Base-by-base conservation (phyloP, 2,797 vertebrate genomes). In the Todus mexicanus region DNA sequence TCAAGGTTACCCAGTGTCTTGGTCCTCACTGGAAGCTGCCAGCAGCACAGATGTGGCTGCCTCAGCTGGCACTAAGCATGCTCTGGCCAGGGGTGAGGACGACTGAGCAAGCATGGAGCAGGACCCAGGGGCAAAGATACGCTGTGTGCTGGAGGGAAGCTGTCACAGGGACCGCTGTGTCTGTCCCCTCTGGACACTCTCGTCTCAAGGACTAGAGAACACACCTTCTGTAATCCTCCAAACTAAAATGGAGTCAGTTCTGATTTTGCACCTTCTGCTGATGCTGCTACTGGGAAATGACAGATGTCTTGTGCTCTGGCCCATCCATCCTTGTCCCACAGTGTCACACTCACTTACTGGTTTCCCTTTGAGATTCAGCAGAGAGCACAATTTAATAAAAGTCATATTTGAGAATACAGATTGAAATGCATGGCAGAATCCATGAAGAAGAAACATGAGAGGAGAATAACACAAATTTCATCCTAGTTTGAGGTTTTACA, bases 11-110 rank as follows among this genome's bases (percentile, higher is more conserved):
- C 59, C 5, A 1, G 38, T 35, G 33, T 21, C 31, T 83, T 42
- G 38, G 37, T 87, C 20, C 73, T 57, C 0, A 0, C 7, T 15
- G 31, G 29, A 29, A 63, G 23, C 38, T 84, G 23, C 77, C 84
- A 76, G 78, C 51, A 80, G 70, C 51, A 38, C 43, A 40, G 56
- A 33, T 15, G 1, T 14, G 31, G 11, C 69, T 75, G n/a, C 40
- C 42, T 42, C 35, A 45, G 22, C 31, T 11, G 1, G 22, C 7
- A 6, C 16, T 19, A 1, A 6, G 5, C 17, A 1, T 4, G 4
- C 45, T 50, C 15, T 29, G 27, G 17, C 59, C 37, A 64, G 31
- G 53, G 20, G 10, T 66, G 51, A 7, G 11, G 50, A 64, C 54
- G 33, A 27, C 13, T 4, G 11, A 71, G 59, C 0, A 0, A 59